Base-by-base conservation (phyloP, 2,797 vertebrate species). In the Gymnodraco acuticeps region DNA sequence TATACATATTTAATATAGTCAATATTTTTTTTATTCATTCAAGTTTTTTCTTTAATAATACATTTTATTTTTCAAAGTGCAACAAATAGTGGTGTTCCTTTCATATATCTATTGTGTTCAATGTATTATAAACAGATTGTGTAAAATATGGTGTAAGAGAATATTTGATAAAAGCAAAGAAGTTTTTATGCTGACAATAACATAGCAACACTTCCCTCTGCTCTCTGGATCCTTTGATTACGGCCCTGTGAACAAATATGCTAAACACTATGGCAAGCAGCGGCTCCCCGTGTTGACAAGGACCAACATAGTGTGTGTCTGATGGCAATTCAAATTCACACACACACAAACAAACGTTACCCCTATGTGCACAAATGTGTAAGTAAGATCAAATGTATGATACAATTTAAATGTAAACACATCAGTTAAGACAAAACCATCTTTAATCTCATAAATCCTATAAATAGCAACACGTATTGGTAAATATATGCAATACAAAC, bases 241-340 rank as follows among this genome's bases (percentile, higher is more conserved):
- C 69, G 54, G 52, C 20, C 67, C 65, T 87, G 87, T 89, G 77
- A 84, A 81, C 19, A 89, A 85, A 84, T 78, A 82, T 85, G 82
- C 83, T 78, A 84, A 88, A 75, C 54, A 80, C 50, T 79, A 68
- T 74, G 82, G 50, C 80, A 84, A 73, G 77, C 72, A 75, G 54
- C 38, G 31, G 70, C 64, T 55, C 80, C 46, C 27, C 67, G 41
- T 72, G 75, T 78, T 85, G 71, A 88, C 72, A 77, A 83, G 65
- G 65, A 83, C 78, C 77, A 77, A 74, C 41, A 69, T 63, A 73
- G 63, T 64, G 27, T 68, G 70, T 81, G 77, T 70, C 70, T 63
- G 48, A 64, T 54, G 55, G 23, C 23, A 53, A 43, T 46, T 64
- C 63, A 79, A 77, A 27, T 54, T 51, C 23, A 45, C 41, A 61